Evolutionary conservation across 2,113 vertebrate genomes (phyloP).

Genomic region (Mobula birostris): DNA sequence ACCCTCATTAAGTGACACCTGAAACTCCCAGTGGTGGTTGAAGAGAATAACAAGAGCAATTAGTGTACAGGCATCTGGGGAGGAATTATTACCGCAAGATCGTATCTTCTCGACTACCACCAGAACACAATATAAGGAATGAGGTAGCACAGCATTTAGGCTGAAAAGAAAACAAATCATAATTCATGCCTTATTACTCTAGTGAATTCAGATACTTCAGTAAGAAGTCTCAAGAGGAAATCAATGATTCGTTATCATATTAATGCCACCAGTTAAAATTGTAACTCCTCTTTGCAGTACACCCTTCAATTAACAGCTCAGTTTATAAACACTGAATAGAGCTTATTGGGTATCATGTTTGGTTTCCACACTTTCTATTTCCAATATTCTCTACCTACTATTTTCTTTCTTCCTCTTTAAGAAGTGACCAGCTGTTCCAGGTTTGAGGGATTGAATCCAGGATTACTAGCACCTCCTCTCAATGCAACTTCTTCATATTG

Average conservation of each 20-base stretch:
- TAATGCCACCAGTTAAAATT: constrained; percentile 3
- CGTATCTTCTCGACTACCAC: neutral
- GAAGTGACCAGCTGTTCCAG: neutral
- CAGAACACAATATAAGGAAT: constrained; percentile 27
- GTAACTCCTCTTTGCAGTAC: neutral
- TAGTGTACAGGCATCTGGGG: constrained; percentile 25
- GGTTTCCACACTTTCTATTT: neutral
- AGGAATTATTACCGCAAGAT: constrained; percentile 19
- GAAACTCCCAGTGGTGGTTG: constrained; percentile 15
- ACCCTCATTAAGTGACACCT: constrained; percentile 22
- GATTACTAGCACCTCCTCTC: neutral
- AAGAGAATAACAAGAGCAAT: constrained; percentile 33
- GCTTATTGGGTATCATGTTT: neutral
- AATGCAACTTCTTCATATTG: neutral
- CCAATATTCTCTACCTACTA: neutral
- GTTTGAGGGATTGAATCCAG: neutral
- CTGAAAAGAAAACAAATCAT: neutral
- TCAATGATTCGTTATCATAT: neutral
- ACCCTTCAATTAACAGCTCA: neutral
- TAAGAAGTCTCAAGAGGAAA: neutral
- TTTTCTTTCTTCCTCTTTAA: neutral
- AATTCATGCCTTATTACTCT: neutral
- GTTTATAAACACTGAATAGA: neutral
- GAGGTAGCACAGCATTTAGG: neutral
- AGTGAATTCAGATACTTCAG: neutral